A percentile compares a stretch with the other conserved stretches of the same genome.
Conservation (phyloP, 2,113 vertebrate genomes). For the Eira barbara region DNA sequence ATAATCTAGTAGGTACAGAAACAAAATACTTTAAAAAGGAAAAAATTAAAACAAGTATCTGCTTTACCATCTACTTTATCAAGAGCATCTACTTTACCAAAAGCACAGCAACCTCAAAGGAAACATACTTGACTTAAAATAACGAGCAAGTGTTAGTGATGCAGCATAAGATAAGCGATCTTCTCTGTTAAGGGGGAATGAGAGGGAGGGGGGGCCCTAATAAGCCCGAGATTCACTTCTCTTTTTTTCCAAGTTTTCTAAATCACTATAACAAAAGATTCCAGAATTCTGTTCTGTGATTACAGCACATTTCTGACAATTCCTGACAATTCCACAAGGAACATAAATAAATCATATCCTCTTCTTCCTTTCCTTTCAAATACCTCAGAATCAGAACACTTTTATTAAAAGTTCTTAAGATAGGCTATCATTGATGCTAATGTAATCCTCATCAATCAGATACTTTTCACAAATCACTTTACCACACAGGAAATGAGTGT, state of each 20-base stretch:
- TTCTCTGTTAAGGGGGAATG: not conserved
- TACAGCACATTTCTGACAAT: not conserved
- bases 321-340: not conserved
- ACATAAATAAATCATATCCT: not conserved
- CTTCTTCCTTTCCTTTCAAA: not conserved
- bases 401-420: not conserved
- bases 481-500: not conserved
- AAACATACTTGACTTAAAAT: not conserved
- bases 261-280: not conserved
- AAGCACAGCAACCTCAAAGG: not conserved
- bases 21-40: slow-evolving; percentile 14
- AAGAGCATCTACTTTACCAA: not conserved
- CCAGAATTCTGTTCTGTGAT: not conserved
- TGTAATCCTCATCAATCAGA: not conserved
- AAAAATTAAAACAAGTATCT: not conserved
- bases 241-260: not conserved
- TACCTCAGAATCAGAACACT: not conserved
- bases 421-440: not conserved
- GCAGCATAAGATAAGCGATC: not conserved
- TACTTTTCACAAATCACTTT: slow-evolving; percentile 8
- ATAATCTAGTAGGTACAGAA: not conserved
- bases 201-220: not conserved
- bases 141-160: not conserved
- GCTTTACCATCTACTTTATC: not conserved
- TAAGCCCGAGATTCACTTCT: not conserved